A percentile compares a stretch with the other conserved stretches of the same genome.
Evolutionary conservation across 2,113 vertebrate genomes (phyloP).

Genomic region (Oreochromis tanganicae): DNA sequence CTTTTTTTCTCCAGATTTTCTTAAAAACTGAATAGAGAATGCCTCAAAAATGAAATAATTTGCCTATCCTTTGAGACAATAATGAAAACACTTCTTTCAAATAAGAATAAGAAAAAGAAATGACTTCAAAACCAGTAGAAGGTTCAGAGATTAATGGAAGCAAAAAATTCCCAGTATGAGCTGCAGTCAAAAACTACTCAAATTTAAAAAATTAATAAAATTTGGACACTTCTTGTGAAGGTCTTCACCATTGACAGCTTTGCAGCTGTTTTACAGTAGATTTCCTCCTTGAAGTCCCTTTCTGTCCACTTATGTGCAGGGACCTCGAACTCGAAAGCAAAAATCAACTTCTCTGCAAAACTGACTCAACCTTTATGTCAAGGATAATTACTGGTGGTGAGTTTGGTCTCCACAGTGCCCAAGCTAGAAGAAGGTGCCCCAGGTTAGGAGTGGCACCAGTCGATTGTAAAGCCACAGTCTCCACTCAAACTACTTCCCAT

Average conservation of each 20-base stretch:
- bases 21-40: not conserved
- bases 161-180: not conserved
- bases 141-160: not conserved
- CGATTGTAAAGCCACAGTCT: not conserved
- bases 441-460: not conserved
- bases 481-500: not conserved
- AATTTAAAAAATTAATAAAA: not conserved
- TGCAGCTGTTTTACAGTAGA: not conserved
- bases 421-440: not conserved
- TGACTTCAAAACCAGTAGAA: not conserved
- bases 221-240: not conserved
- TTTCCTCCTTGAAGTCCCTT: not conserved
- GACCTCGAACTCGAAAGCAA: not conserved
- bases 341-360: not conserved
- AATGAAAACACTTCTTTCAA: not conserved
- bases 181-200: not conserved
- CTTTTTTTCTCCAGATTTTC: not conserved
- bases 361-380: not conserved
- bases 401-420: not conserved
- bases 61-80: no score
- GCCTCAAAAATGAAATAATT: not conserved
- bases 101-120: not conserved
- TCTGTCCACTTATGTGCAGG: not conserved
- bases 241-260: not conserved
- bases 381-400: not conserved